Percentiles rank a stretch among this genome's conserved stretches.
These are phyloP conservation scores for Urocynchramus pylzowi DNA, from an alignment of 2,113 vertebrate species.

Conservation along the genomic window DNA sequence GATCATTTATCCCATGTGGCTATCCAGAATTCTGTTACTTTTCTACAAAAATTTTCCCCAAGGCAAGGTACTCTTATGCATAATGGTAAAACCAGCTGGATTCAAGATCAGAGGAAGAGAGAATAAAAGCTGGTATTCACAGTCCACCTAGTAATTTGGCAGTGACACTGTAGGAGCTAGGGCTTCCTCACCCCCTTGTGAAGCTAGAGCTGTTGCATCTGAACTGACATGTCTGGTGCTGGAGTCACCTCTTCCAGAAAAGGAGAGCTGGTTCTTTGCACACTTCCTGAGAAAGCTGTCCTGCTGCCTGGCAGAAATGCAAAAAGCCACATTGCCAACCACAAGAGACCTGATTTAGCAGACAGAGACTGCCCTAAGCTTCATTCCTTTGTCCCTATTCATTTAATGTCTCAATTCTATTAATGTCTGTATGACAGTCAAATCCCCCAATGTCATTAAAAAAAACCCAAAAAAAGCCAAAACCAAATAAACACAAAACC, in stretches of 20 bases:
- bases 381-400: not conserved
- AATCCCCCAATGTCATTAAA: too few relatives aligned
- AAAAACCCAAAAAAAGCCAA: not conserved
- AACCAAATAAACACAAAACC: not conserved
- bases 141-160: not conserved
- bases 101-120: not conserved
- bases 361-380: not conserved
- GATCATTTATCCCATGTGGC: not conserved
- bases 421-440: not conserved
- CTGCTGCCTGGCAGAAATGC: not conserved
- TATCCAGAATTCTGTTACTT: not conserved
- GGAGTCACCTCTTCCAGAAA: not conserved
- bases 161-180: not conserved
- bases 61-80: not conserved
- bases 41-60: not conserved
- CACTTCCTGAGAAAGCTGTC: not conserved
- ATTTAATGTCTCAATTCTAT: not conserved
- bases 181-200: not conserved
- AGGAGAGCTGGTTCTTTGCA: not conserved
- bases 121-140: not conserved
- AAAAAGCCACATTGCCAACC: not conserved
- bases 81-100: not conserved
- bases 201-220: not conserved
- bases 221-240: not conserved
- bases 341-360: fast-evolving